phyloP scores from a whole-genome alignment of 2,888 invertebrate genomes.

The Gari tellinella region DNA sequence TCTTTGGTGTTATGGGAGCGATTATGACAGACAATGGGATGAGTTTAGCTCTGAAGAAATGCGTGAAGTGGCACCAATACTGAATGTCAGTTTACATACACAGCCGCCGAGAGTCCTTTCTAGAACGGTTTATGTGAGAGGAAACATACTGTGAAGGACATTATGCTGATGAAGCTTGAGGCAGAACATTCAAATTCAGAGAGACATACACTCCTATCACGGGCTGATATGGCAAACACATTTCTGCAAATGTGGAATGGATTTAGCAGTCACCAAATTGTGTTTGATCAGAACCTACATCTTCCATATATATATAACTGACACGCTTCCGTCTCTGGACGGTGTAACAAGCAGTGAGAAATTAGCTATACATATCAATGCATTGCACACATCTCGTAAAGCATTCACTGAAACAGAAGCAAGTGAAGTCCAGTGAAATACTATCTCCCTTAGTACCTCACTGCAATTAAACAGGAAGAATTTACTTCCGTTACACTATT shows the following conservation, averaged over 20 bases:
- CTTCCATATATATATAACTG: constrained; percentile 36
- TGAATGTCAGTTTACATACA: constrained; percentile 35
- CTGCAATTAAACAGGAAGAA: too few species aligned
- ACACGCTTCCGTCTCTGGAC: constrained; percentile 34
- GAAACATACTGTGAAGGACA: constrained; percentile 40
- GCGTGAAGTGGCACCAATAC: constrained; percentile 41
- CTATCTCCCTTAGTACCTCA: too few species aligned
- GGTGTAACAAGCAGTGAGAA: constrained; percentile 33
- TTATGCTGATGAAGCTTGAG: constrained; percentile 46
- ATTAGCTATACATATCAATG: constrained; percentile 36
- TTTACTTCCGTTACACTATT: too few species aligned
- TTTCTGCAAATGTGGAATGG: constrained; percentile 51
- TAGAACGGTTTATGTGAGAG: constrained; percentile 41
- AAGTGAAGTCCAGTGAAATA: too few species aligned
- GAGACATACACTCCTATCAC: constrained; percentile 20
- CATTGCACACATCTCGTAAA: constrained; percentile 29
- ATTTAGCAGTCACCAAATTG: constrained; percentile 36
- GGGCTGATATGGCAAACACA: constrained; percentile 47
- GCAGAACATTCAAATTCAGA: constrained; percentile 21
- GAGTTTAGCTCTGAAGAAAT: too few species aligned
- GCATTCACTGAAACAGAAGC: constrained; percentile 58
- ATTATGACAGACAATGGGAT: constrained; percentile 51
- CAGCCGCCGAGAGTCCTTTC: too few species aligned
- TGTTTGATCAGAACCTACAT: constrained; percentile 45
- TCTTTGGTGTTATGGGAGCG: constrained; percentile 49